Evolutionary conservation across 2,888 invertebrate genomes (phyloP), one percentile per base, ranked within the genome.

Genomic region (Patella caerulea): DNA sequence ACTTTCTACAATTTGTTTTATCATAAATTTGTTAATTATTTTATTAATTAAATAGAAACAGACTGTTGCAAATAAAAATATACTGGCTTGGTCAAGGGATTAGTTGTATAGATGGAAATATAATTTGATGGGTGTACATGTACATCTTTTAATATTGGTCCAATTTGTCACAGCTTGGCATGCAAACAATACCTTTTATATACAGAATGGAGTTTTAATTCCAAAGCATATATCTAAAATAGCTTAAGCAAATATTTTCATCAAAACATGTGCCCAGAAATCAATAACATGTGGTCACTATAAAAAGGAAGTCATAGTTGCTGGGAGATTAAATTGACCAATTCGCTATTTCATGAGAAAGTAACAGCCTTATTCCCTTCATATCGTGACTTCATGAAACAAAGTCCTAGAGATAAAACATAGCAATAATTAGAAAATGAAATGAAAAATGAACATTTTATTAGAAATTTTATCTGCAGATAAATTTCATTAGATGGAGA

Each of bases 331-430:
- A 45, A 45, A 45, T 45, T 45, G 45, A 45, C 45, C 45, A 65
- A 24, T 65, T 65, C 19, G 17, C 19, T 65, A 19, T 65, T 65
- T 65, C 24, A 65, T 65, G 65, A 65, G 65, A 65, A 65, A 65
- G 65, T 65, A 65, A 65, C 65, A 65, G 65, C 9, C 65, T 24
- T 65, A 24, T 65, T 65, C 14, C 12, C 65, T 24, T 17, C 12
- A 65, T 19, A 45, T 45, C 45, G 45, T 45, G 45, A 45, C 45
- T 45, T 45, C 45, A 45, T 45, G 45, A 45, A 45, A 45, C 45
- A 45, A 45, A 45, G 45, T 45, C 45, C 45, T 45, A 45, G 9
- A 45, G 45, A 45, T 45, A 45, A 45, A 45, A 45, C 45, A 45
- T 45, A 45, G 45, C 45, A 45, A 45, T 45, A 45, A 45, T 45